Evolutionary conservation across 1,140 invertebrate genomes (phyloP), one percentile per base, ranked within the genome.

Genomic region (Camponotus pennsylvanicus): DNA sequence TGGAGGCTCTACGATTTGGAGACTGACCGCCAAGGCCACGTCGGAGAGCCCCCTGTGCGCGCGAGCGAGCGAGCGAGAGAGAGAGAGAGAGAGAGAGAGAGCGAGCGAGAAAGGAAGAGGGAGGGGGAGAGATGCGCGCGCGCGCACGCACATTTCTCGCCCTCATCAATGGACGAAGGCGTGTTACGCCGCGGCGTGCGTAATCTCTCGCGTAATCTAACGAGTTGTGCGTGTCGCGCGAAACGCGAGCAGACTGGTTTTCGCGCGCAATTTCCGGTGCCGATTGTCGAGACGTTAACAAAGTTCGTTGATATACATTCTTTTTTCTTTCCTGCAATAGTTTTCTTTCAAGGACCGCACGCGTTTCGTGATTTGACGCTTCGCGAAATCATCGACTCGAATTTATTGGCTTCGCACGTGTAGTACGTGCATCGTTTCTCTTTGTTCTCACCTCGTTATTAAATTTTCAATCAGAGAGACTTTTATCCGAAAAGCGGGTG

Each of bases 11-110:
- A 75, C 84, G 92, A 92, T 92, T 94, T 92, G 88, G 91, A 93
- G 90, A 91, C 89, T 89, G 82, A 91, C 84, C 86, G 88, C 87
- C 91, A 94, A 93, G 94, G 90, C 92, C 93, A 92, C 86, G 45
- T 88, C 83, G 78, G 67, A 91, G 85, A 87, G 76, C 67, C 42
- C 40, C 37, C 27, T 4, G 57, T 57, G 21, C 40, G 13, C 27
- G 40, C 32, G 34, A 5, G 52, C 42, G 27, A 83, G 69, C 11
- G 52, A 82, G 40, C 4, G 15, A 57, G 34, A 42, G 15, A 32
- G n/a, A 32, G 42, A 52, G 57, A 27, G 21, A 40, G 69, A 27
- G 21, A 40, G 69, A 42, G 34, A 5, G 69, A 32, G 27, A 83
- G 69, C 32, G 34, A 5, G 55, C 4, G 15, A 57, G 34, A 42